These are phyloP conservation scores for Campaea margaritaria DNA, from an alignment of 2,888 invertebrate species.

Conservation along the genomic window DNA sequence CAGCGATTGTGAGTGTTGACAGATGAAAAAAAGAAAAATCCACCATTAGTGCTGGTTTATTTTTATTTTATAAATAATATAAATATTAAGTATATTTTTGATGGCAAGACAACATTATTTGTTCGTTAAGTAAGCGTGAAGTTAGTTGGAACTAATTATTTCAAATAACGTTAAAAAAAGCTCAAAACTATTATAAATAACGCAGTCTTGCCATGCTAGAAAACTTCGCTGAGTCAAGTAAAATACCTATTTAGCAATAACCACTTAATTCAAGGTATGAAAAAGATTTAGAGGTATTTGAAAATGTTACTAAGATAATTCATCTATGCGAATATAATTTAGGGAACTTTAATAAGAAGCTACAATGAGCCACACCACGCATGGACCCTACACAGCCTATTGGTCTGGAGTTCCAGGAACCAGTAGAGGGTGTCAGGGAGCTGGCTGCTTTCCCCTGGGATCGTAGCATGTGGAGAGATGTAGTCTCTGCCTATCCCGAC, in stretches of 20 bases:
- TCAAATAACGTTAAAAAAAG: slow-evolving; percentile 29
- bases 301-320: too few relatives aligned
- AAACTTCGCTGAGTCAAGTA: slow-evolving; percentile 11
- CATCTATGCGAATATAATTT: too few relatives aligned
- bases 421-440: too few relatives aligned
- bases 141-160: slow-evolving; percentile 45
- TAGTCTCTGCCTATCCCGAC: too few relatives aligned
- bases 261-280: too few relatives aligned
- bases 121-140: slow-evolving; percentile 48
- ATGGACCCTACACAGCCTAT: too few relatives aligned
- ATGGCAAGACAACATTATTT: slow-evolving; percentile 72
- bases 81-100: slow-evolving; percentile 34
- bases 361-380: too few relatives aligned
- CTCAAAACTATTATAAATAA: slow-evolving; percentile 56
- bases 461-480: too few relatives aligned
- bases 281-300: too few relatives aligned
- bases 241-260: background rate
- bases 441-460: too few relatives aligned
- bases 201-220: slow-evolving; percentile 70
- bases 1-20: slow-evolving; percentile 80
- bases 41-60: slow-evolving; percentile 69
- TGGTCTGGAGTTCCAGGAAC: too few relatives aligned
- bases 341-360: too few relatives aligned
- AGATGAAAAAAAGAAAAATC: slow-evolving; percentile 80
- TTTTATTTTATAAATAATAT: slow-evolving; percentile 21